phyloP scores from a whole-genome alignment of 1,140 invertebrate genomes.

The Aphis craccivora region DNA sequence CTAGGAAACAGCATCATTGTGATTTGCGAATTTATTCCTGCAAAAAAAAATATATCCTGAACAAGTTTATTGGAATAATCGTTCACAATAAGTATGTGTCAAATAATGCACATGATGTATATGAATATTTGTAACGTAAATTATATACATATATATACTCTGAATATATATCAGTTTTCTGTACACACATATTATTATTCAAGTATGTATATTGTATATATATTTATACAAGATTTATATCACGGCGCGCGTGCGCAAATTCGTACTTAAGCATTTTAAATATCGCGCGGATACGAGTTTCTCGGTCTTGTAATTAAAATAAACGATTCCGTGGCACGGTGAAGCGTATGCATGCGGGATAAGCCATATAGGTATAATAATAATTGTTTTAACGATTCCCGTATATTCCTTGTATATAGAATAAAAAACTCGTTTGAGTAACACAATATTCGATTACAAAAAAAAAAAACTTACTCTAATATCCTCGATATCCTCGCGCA shows the following conservation, averaged over 20 bases:
- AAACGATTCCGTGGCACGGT: not conserved
- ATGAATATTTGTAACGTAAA: not conserved
- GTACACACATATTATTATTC: not conserved
- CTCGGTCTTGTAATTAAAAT: not conserved
- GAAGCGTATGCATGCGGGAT: not conserved
- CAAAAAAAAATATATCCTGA: too few relatives aligned
- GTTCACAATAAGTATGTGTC: not conserved
- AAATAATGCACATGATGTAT: too few relatives aligned
- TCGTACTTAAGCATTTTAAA: not conserved
- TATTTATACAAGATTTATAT: not conserved
- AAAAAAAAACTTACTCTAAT: not conserved
- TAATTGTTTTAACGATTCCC: not conserved
- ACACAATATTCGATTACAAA: not conserved
- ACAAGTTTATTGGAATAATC: not conserved
- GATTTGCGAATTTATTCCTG: not conserved
- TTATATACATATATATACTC: not conserved
- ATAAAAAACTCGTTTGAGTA: not conserved
- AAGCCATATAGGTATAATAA: constrained; percentile 14
- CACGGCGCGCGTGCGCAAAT: not conserved
- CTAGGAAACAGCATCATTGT: too few relatives aligned
- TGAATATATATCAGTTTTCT: not conserved
- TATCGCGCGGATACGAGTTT: not conserved
- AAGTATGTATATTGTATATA: not conserved
- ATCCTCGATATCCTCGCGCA: not conserved
- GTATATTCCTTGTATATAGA: not conserved